Evolutionary conservation across 1,140 invertebrate genomes (phyloP), one percentile per base, ranked within the genome.

Genomic region (Chlorops oryzae): DNA sequence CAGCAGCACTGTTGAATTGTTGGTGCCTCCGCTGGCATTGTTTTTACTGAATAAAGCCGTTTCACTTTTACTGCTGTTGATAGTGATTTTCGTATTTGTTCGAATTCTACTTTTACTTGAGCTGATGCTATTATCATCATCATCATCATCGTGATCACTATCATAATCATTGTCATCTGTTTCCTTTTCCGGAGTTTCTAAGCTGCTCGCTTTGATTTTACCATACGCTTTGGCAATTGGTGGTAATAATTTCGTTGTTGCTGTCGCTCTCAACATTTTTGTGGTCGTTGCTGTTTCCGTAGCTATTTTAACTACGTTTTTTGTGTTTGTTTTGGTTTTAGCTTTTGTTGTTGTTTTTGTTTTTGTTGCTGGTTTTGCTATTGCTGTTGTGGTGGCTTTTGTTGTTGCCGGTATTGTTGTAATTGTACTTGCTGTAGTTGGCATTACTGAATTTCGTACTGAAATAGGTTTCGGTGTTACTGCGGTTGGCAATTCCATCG

Each of bases 271-370:
- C 34, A 25, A n/a, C 45, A 10, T 49, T 48, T 2, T 49, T 39
- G 41, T 47, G n/a, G 35, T 38, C 34, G 28, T 18, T 42, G 41
- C 25, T 48, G 38, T 18, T 47, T 22, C 44, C 48, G 28, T 38
- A 25, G 38, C 25, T 34, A 10, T 20, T 18, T 27, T 2, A 27
- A 21, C 5, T 38, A 22, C 20, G 27, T 45, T n/a, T 43, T 21
- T 23, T 24, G n/a, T 52, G n/a, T n/a, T 34, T 45, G 44, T 47
- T 27, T 21, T 25, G 35, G 25, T 35, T 49, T 23, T 9, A 38
- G 34, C 35, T 37, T 24, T 42, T 43, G 13, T 5, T 34, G 35
- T n/a, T 22, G 18, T 10, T 27, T 9, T 47, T 47, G 38, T 40
- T n/a, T 21, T 49, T 40, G 35, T 34, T 34, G 40, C 25, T 3